phyloP scores from a whole-genome alignment of 2,888 invertebrate genomes.

The Euzetes globulus region DNA sequence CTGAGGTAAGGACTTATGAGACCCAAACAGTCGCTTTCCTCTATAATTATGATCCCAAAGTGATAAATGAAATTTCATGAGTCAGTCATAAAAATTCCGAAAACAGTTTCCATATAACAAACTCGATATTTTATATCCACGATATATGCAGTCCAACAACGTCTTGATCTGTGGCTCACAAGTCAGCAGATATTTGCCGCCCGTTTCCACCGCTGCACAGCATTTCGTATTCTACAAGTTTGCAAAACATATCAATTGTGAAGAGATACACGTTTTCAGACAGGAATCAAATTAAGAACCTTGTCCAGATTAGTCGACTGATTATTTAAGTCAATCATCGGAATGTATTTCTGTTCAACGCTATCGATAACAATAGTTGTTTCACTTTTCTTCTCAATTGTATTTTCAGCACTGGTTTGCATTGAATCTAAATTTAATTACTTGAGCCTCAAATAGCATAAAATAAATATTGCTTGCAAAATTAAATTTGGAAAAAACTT shows the following conservation, averaged over 20 bases:
- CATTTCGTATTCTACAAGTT: neutral
- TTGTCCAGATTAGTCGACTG: constrained; percentile 1
- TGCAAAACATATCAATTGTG: neutral
- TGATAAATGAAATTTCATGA: neutral
- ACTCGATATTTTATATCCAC: constrained; percentile 32
- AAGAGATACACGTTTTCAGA: neutral
- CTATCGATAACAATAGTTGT: neutral
- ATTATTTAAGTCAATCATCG: constrained; percentile 22
- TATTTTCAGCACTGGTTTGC: neutral
- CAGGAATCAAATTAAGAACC: neutral
- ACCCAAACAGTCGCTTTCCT: constrained; percentile 33
- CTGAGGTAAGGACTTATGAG: constrained; percentile 30
- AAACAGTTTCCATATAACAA: neutral
- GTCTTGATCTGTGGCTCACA: constrained; percentile 31
- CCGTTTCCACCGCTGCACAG: neutral
- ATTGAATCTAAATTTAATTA: neutral
- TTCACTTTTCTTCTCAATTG: neutral
- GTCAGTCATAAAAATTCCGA: neutral
- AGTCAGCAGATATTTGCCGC: constrained; percentile 29
- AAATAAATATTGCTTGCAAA: neutral
- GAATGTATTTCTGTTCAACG: neutral
- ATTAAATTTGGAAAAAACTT: neutral
- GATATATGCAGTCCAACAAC: constrained; percentile 33
- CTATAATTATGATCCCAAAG: constrained; percentile 12
- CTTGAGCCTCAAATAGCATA: neutral